phyloP scores from a whole-genome alignment of 2,888 invertebrate genomes.

The Ormia ochracea region DNA sequence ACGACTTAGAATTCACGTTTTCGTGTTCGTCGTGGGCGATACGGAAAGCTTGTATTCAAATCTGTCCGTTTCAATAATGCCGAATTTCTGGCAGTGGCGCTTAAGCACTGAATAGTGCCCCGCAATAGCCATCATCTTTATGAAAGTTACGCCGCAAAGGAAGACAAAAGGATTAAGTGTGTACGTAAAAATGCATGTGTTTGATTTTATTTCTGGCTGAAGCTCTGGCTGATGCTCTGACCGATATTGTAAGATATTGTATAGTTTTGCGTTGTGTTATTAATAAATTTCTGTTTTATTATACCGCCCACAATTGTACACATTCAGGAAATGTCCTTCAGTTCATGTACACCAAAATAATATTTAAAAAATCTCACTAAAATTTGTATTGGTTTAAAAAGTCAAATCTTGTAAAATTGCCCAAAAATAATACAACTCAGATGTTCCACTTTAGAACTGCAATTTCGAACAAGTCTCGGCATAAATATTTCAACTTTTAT shows the following conservation, averaged over 20 bases:
- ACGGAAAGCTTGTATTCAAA: conserved; percentile 54
- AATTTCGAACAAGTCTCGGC: too few species aligned
- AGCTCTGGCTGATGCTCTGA: neutral
- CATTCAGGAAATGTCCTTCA: neutral
- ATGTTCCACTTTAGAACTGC: too few species aligned
- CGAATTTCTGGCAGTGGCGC: conserved; percentile 47
- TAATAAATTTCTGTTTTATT: conserved; percentile 16
- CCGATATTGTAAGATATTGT: neutral
- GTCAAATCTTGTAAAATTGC: too few species aligned
- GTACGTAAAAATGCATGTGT: neutral
- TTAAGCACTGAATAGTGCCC: conserved; percentile 5
- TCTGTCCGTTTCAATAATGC: conserved; percentile 38
- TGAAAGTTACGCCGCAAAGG: conserved; percentile 34
- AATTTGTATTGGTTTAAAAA: too few species aligned
- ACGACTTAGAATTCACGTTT: conserved; percentile 64
- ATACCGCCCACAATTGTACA: neutral
- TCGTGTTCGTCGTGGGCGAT: conserved; percentile 67
- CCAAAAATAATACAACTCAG: too few species aligned
- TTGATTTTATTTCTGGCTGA: neutral
- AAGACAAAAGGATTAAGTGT: conserved; percentile 35
- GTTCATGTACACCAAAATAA: neutral
- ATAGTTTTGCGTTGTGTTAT: neutral
- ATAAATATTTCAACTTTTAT: too few species aligned
- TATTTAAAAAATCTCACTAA: too few species aligned
- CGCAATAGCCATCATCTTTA: neutral